Conservation (phyloP, 2,888 invertebrate species). For the Synanthedon myopaeformis region DNA sequence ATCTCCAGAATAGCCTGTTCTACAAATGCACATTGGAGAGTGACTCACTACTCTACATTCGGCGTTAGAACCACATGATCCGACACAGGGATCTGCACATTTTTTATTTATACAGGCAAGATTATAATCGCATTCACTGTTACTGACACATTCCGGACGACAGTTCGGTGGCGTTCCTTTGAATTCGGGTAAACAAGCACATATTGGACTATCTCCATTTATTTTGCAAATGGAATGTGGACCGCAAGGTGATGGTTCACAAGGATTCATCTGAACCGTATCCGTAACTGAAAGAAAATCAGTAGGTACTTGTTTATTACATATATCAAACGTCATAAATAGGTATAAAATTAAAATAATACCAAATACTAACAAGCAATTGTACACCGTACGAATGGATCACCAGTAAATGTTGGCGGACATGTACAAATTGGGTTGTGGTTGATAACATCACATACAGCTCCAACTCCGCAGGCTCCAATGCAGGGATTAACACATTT, state of each 20-base stretch:
- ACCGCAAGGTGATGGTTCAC: constrained; percentile 83
- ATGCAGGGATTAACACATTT: constrained; percentile 83
- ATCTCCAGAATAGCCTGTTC: constrained; percentile 78
- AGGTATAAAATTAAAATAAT: constrained; percentile 4
- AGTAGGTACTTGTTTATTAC: background rate
- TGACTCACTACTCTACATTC: constrained; percentile 83
- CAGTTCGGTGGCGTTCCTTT: constrained; percentile 82
- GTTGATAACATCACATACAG: constrained; percentile 79
- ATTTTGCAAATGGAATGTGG: constrained; percentile 79
- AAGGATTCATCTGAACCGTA: constrained; percentile 60
- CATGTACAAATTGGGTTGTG: constrained; percentile 85
- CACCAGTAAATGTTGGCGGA: constrained; percentile 78
- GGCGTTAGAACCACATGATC: constrained; percentile 78
- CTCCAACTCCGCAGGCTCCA: constrained; percentile 80
- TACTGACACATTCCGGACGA: constrained; percentile 82
- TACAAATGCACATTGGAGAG: constrained; percentile 79
- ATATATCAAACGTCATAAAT: too few species aligned
- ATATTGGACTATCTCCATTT: constrained; percentile 76
- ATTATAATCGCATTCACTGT: constrained; percentile 78
- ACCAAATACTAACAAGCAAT: constrained; percentile 42
- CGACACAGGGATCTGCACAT: constrained; percentile 81
- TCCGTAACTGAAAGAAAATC: constrained; percentile 22
- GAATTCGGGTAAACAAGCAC: constrained; percentile 77
- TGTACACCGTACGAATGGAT: constrained; percentile 79
- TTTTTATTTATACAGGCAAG: constrained; percentile 81